Base-by-base conservation (phyloP, 2,797 vertebrate species). In the Spheniscus humboldti region DNA sequence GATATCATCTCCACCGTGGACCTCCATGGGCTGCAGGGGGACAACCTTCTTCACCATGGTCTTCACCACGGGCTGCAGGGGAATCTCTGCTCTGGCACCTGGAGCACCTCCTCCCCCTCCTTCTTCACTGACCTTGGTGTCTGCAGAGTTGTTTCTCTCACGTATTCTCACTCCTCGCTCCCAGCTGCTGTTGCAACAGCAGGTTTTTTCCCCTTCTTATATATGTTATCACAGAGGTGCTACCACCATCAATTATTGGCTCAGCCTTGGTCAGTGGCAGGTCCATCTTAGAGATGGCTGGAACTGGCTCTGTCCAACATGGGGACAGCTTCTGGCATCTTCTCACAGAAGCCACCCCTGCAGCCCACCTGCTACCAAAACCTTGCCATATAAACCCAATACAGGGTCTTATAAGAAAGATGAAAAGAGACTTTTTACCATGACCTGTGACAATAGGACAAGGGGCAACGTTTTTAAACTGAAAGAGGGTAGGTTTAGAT, bases 291-390 rank as follows among this genome's bases (percentile, higher is more conserved):
- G 27, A 68, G 31, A 12, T 2, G 2, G 5, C 18, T 84, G 56
- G 62, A 90, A 86, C 18, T 24, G 35, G 2, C 9, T 71, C 28
- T 5, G 1, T 60, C 12, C 5, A 3, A 56, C 37, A 35, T 3
- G 13, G 12, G 25, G 22, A n/a, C 52, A 47, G 35, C 25, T 66
- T 75, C 52, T 37, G 35, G 7, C 6, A 18, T 25, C 20, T 79
- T 79, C 53, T 41, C 14, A 60, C 9, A 60, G n/a, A 88, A 66
- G 6, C 20, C 6, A 59, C 5, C 5, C 9, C 12, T 25, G 22
- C 16, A 45, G 33, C 18, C 45, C 6, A 2, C 6, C 9, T 0
- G 0, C 22, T 60, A 22, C 30, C 17, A 35, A 68, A 87, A 59
- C 5, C 10, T 74, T 53, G 8, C 11, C 52, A 16, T 3, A 27